These are phyloP conservation scores for Agrypnus murinus DNA, from an alignment of 2,888 invertebrate species.

Conservation along the genomic window DNA sequence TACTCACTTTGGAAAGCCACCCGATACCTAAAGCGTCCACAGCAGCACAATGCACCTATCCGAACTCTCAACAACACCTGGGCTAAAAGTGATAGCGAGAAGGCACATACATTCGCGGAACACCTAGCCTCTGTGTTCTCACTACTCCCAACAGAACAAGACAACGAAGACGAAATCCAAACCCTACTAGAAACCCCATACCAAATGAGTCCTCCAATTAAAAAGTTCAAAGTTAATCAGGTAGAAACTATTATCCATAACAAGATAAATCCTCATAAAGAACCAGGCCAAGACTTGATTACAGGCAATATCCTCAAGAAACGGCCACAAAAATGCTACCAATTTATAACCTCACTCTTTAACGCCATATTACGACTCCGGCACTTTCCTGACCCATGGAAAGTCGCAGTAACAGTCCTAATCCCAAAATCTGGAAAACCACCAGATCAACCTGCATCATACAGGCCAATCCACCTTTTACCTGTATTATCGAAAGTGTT, in stretches of 20 bases:
- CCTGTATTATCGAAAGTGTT: too few relatives aligned
- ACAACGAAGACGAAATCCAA: conserved; percentile 26
- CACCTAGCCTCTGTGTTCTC: conserved; percentile 36
- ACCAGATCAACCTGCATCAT: conserved; percentile 20
- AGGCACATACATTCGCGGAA: conserved; percentile 30
- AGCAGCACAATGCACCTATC: too few relatives aligned
- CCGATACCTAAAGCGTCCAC: conserved; percentile 6
- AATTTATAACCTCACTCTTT: conserved; percentile 39
- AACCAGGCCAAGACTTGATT: conserved; percentile 47
- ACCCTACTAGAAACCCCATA: conserved; percentile 27
- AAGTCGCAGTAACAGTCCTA: conserved; percentile 2
- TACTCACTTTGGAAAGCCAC: too few relatives aligned
- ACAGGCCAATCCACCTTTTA: conserved; percentile 7
- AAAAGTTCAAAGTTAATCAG: conserved; percentile 24
- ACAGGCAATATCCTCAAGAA: conserved; percentile 53
- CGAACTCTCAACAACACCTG: conserved; percentile 38
- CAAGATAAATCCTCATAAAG: conserved; percentile 34
- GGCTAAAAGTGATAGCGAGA: conserved; percentile 50
- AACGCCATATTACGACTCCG: conserved; percentile 9
- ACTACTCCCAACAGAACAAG: conserved; percentile 41
- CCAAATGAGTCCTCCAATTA: conserved; percentile 37
- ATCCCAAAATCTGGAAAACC: too few relatives aligned
- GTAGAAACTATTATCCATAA: conserved; percentile 27
- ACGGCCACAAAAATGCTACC: conserved; percentile 55
- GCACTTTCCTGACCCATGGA: too few relatives aligned